Evolutionary conservation across 1,140 invertebrate genomes (phyloP).

Genomic region (Theocolax elegans): DNA sequence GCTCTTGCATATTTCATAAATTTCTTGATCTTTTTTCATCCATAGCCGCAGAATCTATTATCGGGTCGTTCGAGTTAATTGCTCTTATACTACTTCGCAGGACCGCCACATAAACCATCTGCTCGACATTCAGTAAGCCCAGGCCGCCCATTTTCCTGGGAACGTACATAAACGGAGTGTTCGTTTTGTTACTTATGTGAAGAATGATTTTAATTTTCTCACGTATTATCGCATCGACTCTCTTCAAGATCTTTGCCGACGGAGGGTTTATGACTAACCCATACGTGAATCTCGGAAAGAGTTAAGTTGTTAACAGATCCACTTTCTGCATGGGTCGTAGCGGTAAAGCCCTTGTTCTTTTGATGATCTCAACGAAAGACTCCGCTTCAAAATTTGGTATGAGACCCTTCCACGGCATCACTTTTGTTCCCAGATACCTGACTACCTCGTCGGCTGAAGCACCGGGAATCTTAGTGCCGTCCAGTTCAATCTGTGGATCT

Average conservation of each 20-base stretch:
- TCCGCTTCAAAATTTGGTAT: background rate
- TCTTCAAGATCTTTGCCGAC: background rate
- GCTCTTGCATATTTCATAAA: background rate
- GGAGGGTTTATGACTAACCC: background rate
- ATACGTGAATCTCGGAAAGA: background rate
- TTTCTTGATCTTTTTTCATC: background rate
- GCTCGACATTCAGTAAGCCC: background rate
- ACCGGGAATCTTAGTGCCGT: background rate
- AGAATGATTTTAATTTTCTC: background rate
- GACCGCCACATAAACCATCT: background rate
- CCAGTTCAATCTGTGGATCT: background rate
- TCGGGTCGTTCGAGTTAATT: background rate
- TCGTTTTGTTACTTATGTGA: background rate
- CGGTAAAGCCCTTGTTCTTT: background rate
- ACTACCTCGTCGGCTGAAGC: background rate
- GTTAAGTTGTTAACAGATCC: background rate
- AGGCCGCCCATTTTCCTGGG: background rate
- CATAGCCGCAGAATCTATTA: background rate
- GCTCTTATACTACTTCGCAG: background rate
- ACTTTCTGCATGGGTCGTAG: conserved; percentile 5
- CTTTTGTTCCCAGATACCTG: background rate
- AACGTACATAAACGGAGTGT: background rate
- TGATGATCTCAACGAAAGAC: background rate
- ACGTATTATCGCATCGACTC: background rate
- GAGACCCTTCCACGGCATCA: background rate